Percentiles rank a stretch among this genome's conserved stretches.
phyloP scores from a whole-genome alignment of 2,113 vertebrate species.

The Pelodiscus sinensis region DNA sequence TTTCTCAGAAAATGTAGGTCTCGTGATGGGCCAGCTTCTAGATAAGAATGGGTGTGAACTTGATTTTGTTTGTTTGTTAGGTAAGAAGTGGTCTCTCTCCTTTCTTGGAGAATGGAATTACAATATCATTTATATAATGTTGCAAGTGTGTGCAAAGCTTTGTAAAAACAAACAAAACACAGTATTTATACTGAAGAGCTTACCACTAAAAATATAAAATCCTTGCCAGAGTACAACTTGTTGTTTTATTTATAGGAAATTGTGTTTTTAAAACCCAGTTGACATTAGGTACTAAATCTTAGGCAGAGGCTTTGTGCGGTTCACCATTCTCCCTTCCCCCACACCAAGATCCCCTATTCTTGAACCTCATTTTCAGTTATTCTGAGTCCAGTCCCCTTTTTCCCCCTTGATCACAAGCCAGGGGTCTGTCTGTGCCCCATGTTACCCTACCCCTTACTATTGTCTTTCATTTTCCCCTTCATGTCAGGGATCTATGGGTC shows the following conservation, averaged over 20 bases:
- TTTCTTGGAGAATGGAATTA: not conserved
- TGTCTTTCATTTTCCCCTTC: not conserved
- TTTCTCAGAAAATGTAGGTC: not conserved
- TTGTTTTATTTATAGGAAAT: not conserved
- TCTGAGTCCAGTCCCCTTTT: fast-evolving
- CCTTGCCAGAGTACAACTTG: not conserved
- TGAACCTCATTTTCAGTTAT: no score
- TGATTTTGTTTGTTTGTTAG: slow-evolving; percentile 15
- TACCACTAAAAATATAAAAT: not conserved
- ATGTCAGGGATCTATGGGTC: fast-evolving
- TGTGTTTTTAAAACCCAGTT: not conserved
- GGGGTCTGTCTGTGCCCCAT: not conserved
- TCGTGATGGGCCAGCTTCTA: not conserved
- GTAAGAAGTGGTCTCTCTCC: not conserved
- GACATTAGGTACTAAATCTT: not conserved
- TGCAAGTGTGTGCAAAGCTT: not conserved
- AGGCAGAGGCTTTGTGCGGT: not conserved
- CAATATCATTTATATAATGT: not conserved
- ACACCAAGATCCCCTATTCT: no score
- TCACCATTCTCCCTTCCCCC: not conserved
- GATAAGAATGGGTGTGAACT: not conserved
- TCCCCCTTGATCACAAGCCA: not conserved
- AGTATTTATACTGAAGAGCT: slow-evolving; percentile 5
- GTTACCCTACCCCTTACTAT: not conserved
- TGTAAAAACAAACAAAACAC: not conserved